Conservation (phyloP, 2,888 invertebrate species). For the Neoaliturus tenellus region DNA sequence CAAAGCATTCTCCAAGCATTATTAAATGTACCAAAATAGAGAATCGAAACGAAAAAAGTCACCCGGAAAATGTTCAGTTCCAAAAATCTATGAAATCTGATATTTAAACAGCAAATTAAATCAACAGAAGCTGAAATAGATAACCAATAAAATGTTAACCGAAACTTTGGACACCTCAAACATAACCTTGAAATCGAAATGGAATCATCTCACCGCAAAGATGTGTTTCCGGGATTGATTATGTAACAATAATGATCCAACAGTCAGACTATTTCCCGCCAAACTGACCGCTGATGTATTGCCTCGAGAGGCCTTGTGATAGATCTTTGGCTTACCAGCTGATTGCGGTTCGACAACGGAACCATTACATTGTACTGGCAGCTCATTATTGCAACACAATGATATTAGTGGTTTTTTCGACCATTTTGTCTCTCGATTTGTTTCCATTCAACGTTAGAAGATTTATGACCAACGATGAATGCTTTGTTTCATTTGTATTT, state of each 20-base stretch:
- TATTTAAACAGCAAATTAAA: conserved; percentile 14
- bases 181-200: conserved; percentile 11
- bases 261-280: neutral
- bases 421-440: neutral
- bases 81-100: neutral
- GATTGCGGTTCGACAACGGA: neutral
- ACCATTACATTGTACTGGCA: neutral
- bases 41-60: no score
- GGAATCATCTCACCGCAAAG: conserved; percentile 12
- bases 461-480: neutral
- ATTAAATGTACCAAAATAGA: no score
- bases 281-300: neutral
- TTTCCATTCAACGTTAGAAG: neutral
- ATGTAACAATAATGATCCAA: neutral
- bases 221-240: conserved; percentile 2
- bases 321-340: neutral
- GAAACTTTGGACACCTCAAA: neutral
- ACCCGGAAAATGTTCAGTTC: conserved; percentile 10
- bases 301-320: neutral
- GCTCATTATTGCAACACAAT: neutral
- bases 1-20: no score
- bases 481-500: neutral
- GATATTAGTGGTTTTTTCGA: neutral
- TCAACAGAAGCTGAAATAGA: neutral
- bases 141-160: neutral